These are phyloP conservation scores for Linyphia triangularis DNA, from an alignment of 2,888 invertebrate genomes.

Conservation along the genomic window DNA sequence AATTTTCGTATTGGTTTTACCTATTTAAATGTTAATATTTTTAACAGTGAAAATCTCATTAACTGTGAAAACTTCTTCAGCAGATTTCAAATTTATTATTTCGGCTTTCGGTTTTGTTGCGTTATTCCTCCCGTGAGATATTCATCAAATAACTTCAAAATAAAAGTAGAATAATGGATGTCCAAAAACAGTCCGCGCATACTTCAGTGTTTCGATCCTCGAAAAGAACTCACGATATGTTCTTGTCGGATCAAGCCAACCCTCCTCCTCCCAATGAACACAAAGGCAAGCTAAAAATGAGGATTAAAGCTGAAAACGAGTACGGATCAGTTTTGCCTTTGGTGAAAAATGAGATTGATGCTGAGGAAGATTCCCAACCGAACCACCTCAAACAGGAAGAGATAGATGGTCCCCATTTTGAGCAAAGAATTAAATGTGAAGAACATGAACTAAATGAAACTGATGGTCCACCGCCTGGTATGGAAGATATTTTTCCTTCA, in stretches of 20 bases:
- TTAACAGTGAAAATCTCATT: too few relatives aligned
- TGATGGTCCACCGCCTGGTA: conserved; percentile 71
- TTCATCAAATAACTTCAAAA: too few relatives aligned
- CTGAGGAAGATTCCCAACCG: conserved; percentile 1
- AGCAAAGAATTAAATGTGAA: conserved; percentile 65
- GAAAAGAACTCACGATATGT: conserved; percentile 98
- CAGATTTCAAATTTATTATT: too few relatives aligned
- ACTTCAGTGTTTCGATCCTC: conserved; percentile 97
- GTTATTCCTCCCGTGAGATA: too few relatives aligned
- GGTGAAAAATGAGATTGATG: conserved; percentile 82
- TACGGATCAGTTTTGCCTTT: conserved; percentile 91
- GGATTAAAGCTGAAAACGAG: conserved; percentile 89
- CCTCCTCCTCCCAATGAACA: conserved; percentile 90
- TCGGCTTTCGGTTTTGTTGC: too few relatives aligned
- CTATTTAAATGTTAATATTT: too few relatives aligned
- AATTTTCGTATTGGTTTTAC: too few relatives aligned
- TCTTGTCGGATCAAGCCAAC: conserved; percentile 92
- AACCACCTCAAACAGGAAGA: conserved; percentile 11
- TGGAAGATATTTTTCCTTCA: conserved; percentile 64
- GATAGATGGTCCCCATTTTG: neutral
- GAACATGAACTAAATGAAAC: conserved; percentile 66
- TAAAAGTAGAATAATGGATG: conserved; percentile 83
- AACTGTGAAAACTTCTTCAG: too few relatives aligned
- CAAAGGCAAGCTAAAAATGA: conserved; percentile 80
- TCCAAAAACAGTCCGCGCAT: conserved; percentile 97